Conservation (phyloP, 1,140 invertebrate species). For the Drosophila sp. region DNA sequence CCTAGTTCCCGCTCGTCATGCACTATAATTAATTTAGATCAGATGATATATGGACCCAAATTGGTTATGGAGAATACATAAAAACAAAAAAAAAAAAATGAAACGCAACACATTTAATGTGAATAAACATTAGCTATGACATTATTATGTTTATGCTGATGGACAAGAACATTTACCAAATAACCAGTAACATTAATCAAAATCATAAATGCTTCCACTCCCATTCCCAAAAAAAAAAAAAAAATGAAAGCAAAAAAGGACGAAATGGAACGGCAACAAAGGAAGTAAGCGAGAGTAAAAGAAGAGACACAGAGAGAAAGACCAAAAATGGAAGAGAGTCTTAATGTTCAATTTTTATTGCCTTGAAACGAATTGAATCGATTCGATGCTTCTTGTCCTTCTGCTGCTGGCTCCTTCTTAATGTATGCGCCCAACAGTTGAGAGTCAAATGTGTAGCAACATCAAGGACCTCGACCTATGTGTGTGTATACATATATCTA, state of each 20-base stretch:
- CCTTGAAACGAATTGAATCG: slow-evolving; percentile 64
- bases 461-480: slow-evolving; percentile 29
- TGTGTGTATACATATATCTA: background rate
- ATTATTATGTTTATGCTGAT: slow-evolving; percentile 63
- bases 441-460: slow-evolving; percentile 32
- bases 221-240: slow-evolving; percentile 22
- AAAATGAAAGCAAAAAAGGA: slow-evolving; percentile 3
- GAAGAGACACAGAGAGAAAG: slow-evolving; percentile 9
- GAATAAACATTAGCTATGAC: slow-evolving; percentile 70
- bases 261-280: slow-evolving; percentile 28
- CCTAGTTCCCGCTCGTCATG: no score
- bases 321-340: slow-evolving; percentile 25
- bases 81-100: slow-evolving; percentile 48
- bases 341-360: slow-evolving; percentile 80
- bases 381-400: slow-evolving; percentile 22
- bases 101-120: slow-evolving; percentile 75
- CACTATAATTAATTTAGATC: no score
- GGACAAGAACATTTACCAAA: slow-evolving; percentile 69
- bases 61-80: background rate
- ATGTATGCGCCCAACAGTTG: slow-evolving; percentile 51
- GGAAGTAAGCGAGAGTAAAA: slow-evolving; percentile 15
- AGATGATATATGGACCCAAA: slow-evolving; percentile 2
- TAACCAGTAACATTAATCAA: slow-evolving; percentile 71
- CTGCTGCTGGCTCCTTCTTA: slow-evolving; percentile 36
- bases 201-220: slow-evolving; percentile 66